Percentiles rank a stretch among this genome's conserved stretches.
These are phyloP conservation scores for Sceliomorpha sp. DNA, from an alignment of 2,888 invertebrate genomes.

Conservation along the genomic window DNA sequence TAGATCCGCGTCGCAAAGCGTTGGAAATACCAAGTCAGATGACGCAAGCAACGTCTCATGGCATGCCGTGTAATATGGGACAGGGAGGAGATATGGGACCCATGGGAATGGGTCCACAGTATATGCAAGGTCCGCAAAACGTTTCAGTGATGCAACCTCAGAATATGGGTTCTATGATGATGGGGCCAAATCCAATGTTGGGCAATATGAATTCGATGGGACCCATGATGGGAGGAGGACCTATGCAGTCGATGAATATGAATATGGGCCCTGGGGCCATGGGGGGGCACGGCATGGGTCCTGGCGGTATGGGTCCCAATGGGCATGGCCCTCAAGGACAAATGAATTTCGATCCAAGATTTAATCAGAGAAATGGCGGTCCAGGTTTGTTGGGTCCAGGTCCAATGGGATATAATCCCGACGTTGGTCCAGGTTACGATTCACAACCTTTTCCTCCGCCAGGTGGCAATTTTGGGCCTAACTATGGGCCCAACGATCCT, in stretches of 20 bases:
- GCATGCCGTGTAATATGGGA: slow-evolving; percentile 30
- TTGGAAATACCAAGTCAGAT: slow-evolving; percentile 66
- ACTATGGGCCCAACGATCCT: slow-evolving; percentile 63
- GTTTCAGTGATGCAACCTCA: too few species aligned
- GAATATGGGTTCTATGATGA: slow-evolving; percentile 62
- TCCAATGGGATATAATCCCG: slow-evolving; percentile 67
- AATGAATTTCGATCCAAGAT: slow-evolving; percentile 74
- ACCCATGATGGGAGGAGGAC: slow-evolving; percentile 68
- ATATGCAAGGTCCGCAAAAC: slow-evolving; percentile 51
- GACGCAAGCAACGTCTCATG: slow-evolving; percentile 60
- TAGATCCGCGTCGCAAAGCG: slow-evolving; percentile 75
- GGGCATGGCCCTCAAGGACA: too few species aligned
- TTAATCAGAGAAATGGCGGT: slow-evolving; percentile 68
- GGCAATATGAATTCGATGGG: slow-evolving; percentile 68
- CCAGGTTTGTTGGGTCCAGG: slow-evolving; percentile 75
- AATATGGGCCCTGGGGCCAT: slow-evolving; percentile 56
- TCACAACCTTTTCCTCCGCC: slow-evolving; percentile 56
- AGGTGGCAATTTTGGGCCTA: slow-evolving; percentile 46
- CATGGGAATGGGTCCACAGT: slow-evolving; percentile 59
- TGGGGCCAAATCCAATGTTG: slow-evolving; percentile 69
- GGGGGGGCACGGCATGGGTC: slow-evolving; percentile 41
- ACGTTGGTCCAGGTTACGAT: slow-evolving; percentile 65
- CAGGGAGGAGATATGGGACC: slow-evolving; percentile 26
- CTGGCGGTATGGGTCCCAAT: too few species aligned
- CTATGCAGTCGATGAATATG: slow-evolving; percentile 65